Evolutionary conservation across 2,113 vertebrate species (phyloP).

Genomic region (Takifugu flavidus): DNA sequence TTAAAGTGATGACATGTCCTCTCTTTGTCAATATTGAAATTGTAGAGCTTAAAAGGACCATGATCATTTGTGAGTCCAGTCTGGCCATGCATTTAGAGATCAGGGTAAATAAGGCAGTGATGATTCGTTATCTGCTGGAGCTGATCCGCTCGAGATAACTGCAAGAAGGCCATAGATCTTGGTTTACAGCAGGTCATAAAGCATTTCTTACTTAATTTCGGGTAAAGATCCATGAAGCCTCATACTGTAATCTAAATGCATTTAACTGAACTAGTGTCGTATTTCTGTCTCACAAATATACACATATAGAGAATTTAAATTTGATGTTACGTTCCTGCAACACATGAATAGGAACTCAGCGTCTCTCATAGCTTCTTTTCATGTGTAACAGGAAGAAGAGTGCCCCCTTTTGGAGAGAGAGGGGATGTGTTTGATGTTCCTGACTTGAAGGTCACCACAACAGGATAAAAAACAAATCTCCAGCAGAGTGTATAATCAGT

Average conservation of each 20-base stretch:
- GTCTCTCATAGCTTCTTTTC: background rate
- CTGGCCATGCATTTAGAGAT: conserved; percentile 37
- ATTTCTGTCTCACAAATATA: too few species aligned
- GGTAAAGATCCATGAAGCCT: background rate
- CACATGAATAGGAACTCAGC: too few species aligned
- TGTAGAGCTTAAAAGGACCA: conserved; percentile 27
- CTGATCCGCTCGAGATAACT: conserved; percentile 1
- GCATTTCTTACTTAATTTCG: background rate
- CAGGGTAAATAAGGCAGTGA: conserved; percentile 38
- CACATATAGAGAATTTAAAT: too few species aligned
- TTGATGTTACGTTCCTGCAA: too few species aligned
- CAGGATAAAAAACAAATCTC: conserved; percentile 10
- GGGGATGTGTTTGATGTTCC: background rate
- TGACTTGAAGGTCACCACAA: conserved; percentile 35
- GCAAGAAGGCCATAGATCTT: background rate
- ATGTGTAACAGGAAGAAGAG: conserved; percentile 2
- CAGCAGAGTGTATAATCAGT: conserved; percentile 22
- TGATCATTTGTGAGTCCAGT: conserved; percentile 32
- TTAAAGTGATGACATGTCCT: conserved; percentile 16
- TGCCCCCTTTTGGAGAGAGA: conserved; percentile 42
- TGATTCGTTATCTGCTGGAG: conserved; percentile 33
- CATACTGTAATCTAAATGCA: background rate
- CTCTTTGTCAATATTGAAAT: conserved; percentile 52
- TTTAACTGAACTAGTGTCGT: too few species aligned
- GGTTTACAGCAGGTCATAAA: conserved; percentile 29